Evolutionary conservation across 1,140 invertebrate genomes (phyloP).

Genomic region (Nymphalis io): DNA sequence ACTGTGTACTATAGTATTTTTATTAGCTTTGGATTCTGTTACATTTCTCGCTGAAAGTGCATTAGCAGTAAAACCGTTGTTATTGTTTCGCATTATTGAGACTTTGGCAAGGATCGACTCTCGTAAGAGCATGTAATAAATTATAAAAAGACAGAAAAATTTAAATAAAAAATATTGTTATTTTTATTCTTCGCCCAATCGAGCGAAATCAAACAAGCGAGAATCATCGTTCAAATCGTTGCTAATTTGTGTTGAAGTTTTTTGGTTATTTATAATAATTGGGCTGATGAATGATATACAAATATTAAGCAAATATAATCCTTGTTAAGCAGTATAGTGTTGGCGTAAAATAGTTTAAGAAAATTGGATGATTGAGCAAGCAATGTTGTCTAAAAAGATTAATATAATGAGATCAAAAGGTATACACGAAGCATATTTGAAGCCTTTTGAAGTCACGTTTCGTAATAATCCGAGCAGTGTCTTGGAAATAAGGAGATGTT

Average conservation of each 20-base stretch:
- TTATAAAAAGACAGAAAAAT: neutral
- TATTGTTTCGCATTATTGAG: conserved; percentile 11
- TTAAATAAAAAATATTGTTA: neutral
- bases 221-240: no score
- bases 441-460: conserved; percentile 55
- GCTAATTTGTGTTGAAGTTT: no score
- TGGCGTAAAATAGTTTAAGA: neutral
- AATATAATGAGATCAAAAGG: conserved; percentile 13
- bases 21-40: conserved; percentile 22
- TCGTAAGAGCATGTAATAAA: neutral
- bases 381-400: conserved; percentile 14
- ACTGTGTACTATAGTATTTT: conserved; percentile 21
- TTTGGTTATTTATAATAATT: no score
- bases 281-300: no score
- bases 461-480: conserved; percentile 53
- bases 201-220: no score
- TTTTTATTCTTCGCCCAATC: neutral
- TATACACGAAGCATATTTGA: conserved; percentile 22
- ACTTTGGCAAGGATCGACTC: conserved; percentile 2
- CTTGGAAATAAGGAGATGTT: conserved; percentile 53
- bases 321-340: neutral
- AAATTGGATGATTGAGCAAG: conserved; percentile 2
- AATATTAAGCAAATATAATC: no score
- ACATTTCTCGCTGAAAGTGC: conserved; percentile 16
- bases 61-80: conserved; percentile 14